phyloP scores from a whole-genome alignment of 2,888 invertebrate species.

The Torymus tubicola region DNA sequence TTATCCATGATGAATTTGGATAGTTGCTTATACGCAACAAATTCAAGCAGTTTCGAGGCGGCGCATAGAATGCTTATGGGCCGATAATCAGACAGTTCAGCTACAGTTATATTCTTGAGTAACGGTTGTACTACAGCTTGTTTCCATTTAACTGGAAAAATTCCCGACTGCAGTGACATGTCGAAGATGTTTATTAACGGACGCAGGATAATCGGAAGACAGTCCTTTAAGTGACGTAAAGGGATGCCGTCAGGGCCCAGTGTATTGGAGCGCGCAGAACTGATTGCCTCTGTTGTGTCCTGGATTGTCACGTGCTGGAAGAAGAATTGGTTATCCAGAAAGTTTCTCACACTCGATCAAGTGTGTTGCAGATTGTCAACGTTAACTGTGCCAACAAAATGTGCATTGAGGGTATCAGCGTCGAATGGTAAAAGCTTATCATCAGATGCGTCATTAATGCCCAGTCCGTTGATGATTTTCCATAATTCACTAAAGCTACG shows the following conservation, averaged over 20 bases:
- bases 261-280: neutral
- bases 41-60: neutral
- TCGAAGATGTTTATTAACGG: slow-evolving; percentile 21
- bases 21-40: neutral
- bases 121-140: slow-evolving; percentile 39
- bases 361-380: too few relatives aligned
- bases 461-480: too few relatives aligned
- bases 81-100: slow-evolving; percentile 15
- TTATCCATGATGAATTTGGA: neutral
- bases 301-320: too few relatives aligned
- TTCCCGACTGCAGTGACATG: slow-evolving; percentile 4
- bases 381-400: too few relatives aligned
- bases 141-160: slow-evolving; percentile 34
- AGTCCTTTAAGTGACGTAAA: neutral
- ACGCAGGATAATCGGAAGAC: neutral
- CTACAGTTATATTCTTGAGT: slow-evolving; percentile 21
- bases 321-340: too few relatives aligned
- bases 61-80: slow-evolving; percentile 24
- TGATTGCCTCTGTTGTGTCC: too few relatives aligned
- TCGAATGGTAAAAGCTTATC: too few relatives aligned
- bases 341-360: too few relatives aligned
- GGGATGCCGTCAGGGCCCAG: neutral
- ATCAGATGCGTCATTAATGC: too few relatives aligned
- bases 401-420: too few relatives aligned
- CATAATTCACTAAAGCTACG: too few relatives aligned